Base-by-base conservation (phyloP, 2,888 invertebrate genomes). In the Lasiommata megera region DNA sequence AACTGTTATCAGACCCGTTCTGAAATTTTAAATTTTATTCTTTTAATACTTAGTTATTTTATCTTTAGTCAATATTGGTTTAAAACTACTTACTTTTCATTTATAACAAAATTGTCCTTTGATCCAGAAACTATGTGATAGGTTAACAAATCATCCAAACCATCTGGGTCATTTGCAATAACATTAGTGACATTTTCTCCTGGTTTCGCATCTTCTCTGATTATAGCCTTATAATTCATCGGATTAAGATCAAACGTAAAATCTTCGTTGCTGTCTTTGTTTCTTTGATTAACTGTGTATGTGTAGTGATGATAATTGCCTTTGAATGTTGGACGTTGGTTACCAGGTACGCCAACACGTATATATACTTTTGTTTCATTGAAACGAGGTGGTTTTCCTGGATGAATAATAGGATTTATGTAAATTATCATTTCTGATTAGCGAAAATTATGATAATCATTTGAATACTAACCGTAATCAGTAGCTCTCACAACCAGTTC, bases 301-400 rank as follows among this genome's bases (percentile, higher is more conserved):
- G 92, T 90, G 58, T 91, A 88, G 62, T 92, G 92, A 52, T 94
- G 94, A 66, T 93, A 94, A 68, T 94, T 94, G 0, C 95, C 95
- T 67, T 94, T 93, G 69, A 95, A 95, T n/a, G 94, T 93, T 0
- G 95, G 96, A n/a, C 95, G 88, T 68, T 95, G 95, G 70, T 96
- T 95, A 0, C 95, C 95, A 0, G 95, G 94, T 3, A 95, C 95
- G 0, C 96, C 96, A 0, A 96, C 95, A n/a, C 95, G 91, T 12
- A 96, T 92, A 8, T 92, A 89, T 0, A 95, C 92, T 34, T 92
- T 89, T 0, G 94, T 93, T 62, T 94, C 94, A 37, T 94, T 93
- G 50, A 92, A 88, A 0, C 95, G 77, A 0, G 94, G 92, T 9
- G 95, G 95, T 31, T 71, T 78, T 7, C 93, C 93, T 93, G 54